These are phyloP conservation scores for Saccopteryx bilineata DNA, from an alignment of 2,113 vertebrate species.

Conservation along the genomic window DNA sequence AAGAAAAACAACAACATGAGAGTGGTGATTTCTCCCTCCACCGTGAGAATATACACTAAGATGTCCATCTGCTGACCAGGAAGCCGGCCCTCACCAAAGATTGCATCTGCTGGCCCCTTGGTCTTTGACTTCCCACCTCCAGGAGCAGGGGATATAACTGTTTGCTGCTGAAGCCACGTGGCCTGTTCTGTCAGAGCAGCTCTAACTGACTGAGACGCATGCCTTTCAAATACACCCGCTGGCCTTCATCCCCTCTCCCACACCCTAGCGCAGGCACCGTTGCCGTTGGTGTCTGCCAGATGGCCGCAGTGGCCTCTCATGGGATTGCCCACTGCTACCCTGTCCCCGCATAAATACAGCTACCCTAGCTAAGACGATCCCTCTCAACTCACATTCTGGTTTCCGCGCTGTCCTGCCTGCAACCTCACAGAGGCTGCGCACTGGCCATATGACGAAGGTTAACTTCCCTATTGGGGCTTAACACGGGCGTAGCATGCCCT, in stretches of 20 bases:
- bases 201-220: neutral
- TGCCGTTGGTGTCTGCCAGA: neutral
- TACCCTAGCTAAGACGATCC: neutral
- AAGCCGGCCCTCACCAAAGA: neutral
- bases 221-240: neutral
- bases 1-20: neutral
- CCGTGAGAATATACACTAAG: neutral
- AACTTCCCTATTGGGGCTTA: neutral
- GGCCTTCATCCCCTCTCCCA: neutral
- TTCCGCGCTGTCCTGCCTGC: neutral
- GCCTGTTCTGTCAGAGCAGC: neutral
- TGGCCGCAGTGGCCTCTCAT: neutral
- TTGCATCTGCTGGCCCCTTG: neutral
- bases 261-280: too few relatives aligned
- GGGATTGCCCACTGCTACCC: neutral
- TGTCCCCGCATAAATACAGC: neutral
- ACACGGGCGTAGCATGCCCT: neutral
- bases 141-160: neutral
- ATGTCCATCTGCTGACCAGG: neutral
- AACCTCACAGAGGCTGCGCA: neutral
- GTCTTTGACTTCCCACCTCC: neutral
- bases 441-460: neutral
- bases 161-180: neutral
- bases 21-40: neutral
- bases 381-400: neutral